phyloP scores from a whole-genome alignment of 2,888 invertebrate genomes.

The Acronicta aceris region DNA sequence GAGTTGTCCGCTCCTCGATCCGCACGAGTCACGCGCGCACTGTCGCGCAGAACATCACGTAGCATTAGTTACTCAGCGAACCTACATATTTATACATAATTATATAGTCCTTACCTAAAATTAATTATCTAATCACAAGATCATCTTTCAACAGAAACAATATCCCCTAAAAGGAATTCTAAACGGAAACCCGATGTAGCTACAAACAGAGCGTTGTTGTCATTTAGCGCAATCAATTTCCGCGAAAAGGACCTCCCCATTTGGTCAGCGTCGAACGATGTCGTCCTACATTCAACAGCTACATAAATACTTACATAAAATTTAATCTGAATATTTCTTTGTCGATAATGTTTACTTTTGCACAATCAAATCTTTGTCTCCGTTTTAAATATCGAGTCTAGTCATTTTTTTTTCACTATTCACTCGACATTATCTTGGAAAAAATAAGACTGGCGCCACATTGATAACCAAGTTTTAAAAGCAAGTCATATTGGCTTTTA shows the following conservation, averaged over 20 bases:
- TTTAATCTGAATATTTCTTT: constrained; percentile 22
- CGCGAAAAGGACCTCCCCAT: constrained; percentile 65
- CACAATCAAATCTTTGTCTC: constrained; percentile 40
- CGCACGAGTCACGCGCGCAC: constrained; percentile 65
- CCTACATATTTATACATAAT: not conserved
- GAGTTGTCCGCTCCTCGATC: constrained; percentile 66
- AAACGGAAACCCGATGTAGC: constrained; percentile 51
- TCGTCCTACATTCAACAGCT: constrained; percentile 31
- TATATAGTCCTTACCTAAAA: constrained; percentile 22
- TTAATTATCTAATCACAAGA: constrained; percentile 29
- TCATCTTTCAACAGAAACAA: constrained; percentile 43
- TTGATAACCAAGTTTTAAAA: constrained; percentile 63
- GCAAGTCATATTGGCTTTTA: constrained; percentile 55
- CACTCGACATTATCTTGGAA: constrained; percentile 57
- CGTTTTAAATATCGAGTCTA: constrained; percentile 48
- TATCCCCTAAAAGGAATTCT: constrained; percentile 51
- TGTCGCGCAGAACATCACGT: constrained; percentile 49
- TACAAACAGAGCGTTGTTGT: constrained; percentile 64
- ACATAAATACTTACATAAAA: constrained; percentile 13
- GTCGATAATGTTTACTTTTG: constrained; percentile 20
- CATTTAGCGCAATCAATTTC: constrained; percentile 71
- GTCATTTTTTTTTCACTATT: constrained; percentile 49
- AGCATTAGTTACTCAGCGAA: constrained; percentile 12
- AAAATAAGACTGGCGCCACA: constrained; percentile 78
- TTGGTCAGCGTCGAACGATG: constrained; percentile 57